These are phyloP conservation scores for Melanotaenia trifasciata DNA, from an alignment of 2,797 vertebrate genomes.

Conservation along the genomic window DNA sequence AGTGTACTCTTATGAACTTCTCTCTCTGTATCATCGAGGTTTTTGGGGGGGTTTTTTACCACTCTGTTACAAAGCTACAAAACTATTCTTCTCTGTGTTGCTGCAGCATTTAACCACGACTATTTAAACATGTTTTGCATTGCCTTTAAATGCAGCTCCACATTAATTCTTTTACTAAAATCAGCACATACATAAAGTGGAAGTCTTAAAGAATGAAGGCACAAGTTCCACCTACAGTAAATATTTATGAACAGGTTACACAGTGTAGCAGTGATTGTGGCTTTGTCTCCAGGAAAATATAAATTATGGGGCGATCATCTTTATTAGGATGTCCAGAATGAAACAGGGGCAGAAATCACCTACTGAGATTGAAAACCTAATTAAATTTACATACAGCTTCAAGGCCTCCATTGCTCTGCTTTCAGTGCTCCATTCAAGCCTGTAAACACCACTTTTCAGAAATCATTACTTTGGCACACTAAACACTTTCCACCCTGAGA, in stretches of 20 bases:
- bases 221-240: not conserved
- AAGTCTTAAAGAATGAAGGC: slow-evolving; percentile 4
- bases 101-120: slow-evolving; percentile 9
- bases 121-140: slow-evolving; percentile 20
- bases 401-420: slow-evolving; percentile 60
- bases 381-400: slow-evolving; percentile 77
- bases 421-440: slow-evolving; percentile 64
- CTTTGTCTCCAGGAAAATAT: slow-evolving; percentile 48
- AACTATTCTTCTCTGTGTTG: not conserved
- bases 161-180: slow-evolving; percentile 12
- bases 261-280: slow-evolving; percentile 36
- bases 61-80: slow-evolving; percentile 6
- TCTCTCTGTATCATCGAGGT: slow-evolving; percentile 30
- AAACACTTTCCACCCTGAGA: slow-evolving; percentile 74
- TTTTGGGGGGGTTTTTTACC: slow-evolving; percentile 31
- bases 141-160: not conserved
- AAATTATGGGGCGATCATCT: slow-evolving; percentile 56
- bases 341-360: slow-evolving; percentile 54
- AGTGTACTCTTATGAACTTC: slow-evolving; percentile 34
- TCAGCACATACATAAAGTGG: not conserved
- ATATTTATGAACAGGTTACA: slow-evolving; percentile 1
- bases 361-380: slow-evolving; percentile 72
- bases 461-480: slow-evolving; percentile 75
- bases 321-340: slow-evolving; percentile 63
- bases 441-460: slow-evolving; percentile 77